Base-by-base conservation (phyloP, 2,797 vertebrate genomes). In the Poecilia wingei region DNA sequence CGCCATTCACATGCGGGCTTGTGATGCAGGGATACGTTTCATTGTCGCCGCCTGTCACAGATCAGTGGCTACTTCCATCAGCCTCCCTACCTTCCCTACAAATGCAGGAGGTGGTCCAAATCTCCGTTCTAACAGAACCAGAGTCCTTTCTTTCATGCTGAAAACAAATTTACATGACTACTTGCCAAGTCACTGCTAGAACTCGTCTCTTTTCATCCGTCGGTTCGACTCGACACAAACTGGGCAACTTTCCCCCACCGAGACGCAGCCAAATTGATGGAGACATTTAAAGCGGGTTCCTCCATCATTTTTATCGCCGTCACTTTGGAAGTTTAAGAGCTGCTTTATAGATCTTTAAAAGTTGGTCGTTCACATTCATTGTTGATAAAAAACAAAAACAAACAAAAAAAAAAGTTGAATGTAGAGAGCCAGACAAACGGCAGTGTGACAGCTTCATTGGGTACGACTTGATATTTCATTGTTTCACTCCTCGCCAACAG, bases 1-100 rank as follows among this genome's bases (percentile, higher is more conserved):
- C 85, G 88, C 91, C 90, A 92, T 91, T 94, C 87, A 91, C 82
- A 83, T 72, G 80, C 84, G 82, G 81, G 85, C 89, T 86, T 74
- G 84, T 77, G 85, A 91, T 90, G 81, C 82, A 25, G 86, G 79
- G 83, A 87, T 88, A 84, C 84, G 71, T 85, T 75, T 79, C 82
- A 86, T 88, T 91, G 88, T 93, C 82, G 79, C 84, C 51, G 76
- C 47, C 82, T 86, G 82, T 90, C 88, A 84, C 77, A 74, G 81
- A 91, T 85, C 80, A 39, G 72, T n/a, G 70, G 70, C 66, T 69
- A 74, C 75, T 85, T 74, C 79, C 66, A 75, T 83, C 81, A 71
- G 75, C 70, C 31, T 53, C 41, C 20, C 53, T 59, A 64, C 74
- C 49, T 72, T 71, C 43, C 53, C 46, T 43, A 68, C 43, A 82